phyloP scores from a whole-genome alignment of 2,888 invertebrate species.

The Gortyna flavago region DNA sequence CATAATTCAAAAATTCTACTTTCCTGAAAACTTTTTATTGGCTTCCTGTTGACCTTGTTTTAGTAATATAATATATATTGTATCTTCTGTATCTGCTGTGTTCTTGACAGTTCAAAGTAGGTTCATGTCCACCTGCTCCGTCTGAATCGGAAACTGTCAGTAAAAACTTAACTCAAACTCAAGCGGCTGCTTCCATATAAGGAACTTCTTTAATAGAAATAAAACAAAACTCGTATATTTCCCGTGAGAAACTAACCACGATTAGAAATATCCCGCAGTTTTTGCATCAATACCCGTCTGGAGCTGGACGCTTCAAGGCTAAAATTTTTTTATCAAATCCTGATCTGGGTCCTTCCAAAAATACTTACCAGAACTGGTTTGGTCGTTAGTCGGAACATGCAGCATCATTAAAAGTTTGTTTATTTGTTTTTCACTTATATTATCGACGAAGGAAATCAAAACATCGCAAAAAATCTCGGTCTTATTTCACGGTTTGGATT shows the following conservation, averaged over 20 bases:
- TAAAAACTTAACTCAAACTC: slow-evolving; percentile 31
- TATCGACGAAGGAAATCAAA: slow-evolving; percentile 21
- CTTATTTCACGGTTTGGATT: slow-evolving; percentile 12
- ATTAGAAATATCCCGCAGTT: slow-evolving; percentile 44
- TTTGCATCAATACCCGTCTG: slow-evolving; percentile 36
- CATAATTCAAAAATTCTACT: neutral
- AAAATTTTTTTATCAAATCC: slow-evolving; percentile 34
- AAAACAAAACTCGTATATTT: slow-evolving; percentile 42
- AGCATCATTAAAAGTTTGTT: slow-evolving; percentile 25
- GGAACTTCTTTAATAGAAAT: slow-evolving; percentile 18
- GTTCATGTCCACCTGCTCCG: slow-evolving; percentile 9
- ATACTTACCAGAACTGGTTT: slow-evolving; percentile 42
- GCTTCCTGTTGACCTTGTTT: neutral
- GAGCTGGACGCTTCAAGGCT: slow-evolving; percentile 14
- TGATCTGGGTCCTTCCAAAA: slow-evolving; percentile 25
- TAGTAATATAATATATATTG: neutral
- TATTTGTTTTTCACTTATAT: slow-evolving; percentile 25
- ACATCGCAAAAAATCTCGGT: slow-evolving; percentile 19
- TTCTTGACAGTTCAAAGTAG: no score
- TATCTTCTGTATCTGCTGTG: neutral
- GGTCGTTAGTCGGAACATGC: slow-evolving; percentile 12
- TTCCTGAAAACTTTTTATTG: neutral
- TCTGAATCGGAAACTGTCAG: slow-evolving; percentile 3
- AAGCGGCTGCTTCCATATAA: slow-evolving; percentile 11
- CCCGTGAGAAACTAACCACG: slow-evolving; percentile 40